These are phyloP conservation scores for Taenaris catops DNA, from an alignment of 2,888 invertebrate genomes.

Conservation along the genomic window DNA sequence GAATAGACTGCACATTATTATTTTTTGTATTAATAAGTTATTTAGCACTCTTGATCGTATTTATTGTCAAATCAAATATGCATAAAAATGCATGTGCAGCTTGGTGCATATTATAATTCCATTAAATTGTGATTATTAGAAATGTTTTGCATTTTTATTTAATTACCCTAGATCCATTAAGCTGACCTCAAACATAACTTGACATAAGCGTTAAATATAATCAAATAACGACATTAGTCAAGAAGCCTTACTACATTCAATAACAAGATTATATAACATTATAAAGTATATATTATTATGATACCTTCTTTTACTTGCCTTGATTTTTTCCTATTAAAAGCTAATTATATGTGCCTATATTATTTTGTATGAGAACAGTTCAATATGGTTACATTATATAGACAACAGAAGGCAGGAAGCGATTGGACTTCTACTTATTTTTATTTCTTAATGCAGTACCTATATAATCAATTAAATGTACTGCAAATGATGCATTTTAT, in stretches of 20 bases:
- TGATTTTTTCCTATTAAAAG: no score
- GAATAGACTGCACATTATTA: constrained; percentile 59
- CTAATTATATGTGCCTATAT: no score
- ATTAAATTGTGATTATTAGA: constrained; percentile 75
- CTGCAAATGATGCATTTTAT: no score
- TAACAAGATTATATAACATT: constrained; percentile 8
- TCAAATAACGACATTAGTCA: no score
- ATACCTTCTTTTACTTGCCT: no score
- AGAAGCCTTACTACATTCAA: constrained; percentile 14
- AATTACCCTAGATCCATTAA: constrained; percentile 8
- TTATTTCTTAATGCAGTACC: no score
- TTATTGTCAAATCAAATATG: constrained; percentile 61
- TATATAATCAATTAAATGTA: no score
- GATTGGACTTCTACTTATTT: no score
- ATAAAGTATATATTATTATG: no score
- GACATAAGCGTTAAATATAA: constrained; percentile 7
- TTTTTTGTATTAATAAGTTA: constrained; percentile 53
- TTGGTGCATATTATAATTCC: constrained; percentile 73
- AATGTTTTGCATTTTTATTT: constrained; percentile 34
- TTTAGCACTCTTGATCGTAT: constrained; percentile 66
- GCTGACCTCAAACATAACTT: constrained; percentile 6
- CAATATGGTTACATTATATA: no score
- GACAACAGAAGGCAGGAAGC: no score
- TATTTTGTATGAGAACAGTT: no score
- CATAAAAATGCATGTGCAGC: constrained; percentile 67